Evolutionary conservation across 2,113 vertebrate genomes (phyloP).

Genomic region (Otus sunia): DNA sequence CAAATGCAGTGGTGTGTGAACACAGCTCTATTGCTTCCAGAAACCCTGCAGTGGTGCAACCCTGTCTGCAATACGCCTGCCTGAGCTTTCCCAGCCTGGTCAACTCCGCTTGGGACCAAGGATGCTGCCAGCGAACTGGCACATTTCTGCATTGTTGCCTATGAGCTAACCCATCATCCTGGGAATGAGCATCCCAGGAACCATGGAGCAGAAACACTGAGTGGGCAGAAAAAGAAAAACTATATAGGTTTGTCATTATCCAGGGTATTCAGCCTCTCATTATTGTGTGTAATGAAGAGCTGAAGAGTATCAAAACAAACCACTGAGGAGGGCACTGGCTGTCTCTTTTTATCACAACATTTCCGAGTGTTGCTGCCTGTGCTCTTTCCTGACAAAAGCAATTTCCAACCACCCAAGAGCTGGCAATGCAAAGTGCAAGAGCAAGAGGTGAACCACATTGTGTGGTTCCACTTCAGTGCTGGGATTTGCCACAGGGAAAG

Average conservation of each 20-base stretch:
- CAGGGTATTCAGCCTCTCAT: conserved; percentile 11
- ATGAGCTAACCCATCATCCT: neutral
- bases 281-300: neutral
- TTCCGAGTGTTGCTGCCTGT: fast-evolving
- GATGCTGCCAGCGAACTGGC: neutral
- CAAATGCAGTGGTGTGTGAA: neutral
- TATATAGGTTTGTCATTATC: neutral
- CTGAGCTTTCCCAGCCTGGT: neutral
- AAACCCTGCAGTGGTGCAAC: neutral
- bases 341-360: conserved; percentile 29
- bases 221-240: conserved; percentile 8
- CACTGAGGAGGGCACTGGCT: neutral
- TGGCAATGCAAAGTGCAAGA: neutral
- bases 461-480: neutral
- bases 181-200: neutral
- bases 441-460: neutral
- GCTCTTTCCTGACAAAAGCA: neutral
- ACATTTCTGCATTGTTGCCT: neutral
- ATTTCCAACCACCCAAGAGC: neutral
- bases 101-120: neutral
- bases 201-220: neutral
- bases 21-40: neutral
- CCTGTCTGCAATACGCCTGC: neutral
- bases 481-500: neutral
- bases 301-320: conserved; percentile 39